Percentiles rank a stretch among this genome's conserved stretches.
Evolutionary conservation across 2,888 invertebrate genomes (phyloP).

Genomic region (Scaptomyza polygonia): DNA sequence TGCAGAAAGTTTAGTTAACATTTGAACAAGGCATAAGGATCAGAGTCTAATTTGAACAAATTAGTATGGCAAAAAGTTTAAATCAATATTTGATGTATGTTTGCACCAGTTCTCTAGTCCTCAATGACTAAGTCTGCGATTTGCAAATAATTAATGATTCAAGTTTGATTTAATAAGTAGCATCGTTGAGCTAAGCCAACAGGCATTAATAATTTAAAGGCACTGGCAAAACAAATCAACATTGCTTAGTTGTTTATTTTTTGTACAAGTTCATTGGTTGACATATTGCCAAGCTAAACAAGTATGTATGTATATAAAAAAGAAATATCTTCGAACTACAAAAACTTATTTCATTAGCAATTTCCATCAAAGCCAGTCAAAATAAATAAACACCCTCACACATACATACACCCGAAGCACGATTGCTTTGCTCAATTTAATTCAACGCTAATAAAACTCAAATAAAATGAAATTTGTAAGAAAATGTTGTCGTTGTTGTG

Average conservation of each 20-base stretch:
- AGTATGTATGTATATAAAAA: constrained; percentile 33
- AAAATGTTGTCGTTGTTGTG: constrained; percentile 28
- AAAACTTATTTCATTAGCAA: constrained; percentile 79
- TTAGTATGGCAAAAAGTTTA: too few relatives aligned
- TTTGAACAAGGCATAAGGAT: too few relatives aligned
- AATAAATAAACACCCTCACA: constrained; percentile 20
- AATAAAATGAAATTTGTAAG: constrained; percentile 65
- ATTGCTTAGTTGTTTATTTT: constrained; percentile 13
- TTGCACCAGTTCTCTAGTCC: neutral
- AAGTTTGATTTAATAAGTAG: constrained; percentile 32
- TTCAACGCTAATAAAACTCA: constrained; percentile 76
- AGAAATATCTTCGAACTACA: constrained; percentile 49
- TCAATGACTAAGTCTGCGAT: neutral
- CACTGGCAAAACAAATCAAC: constrained; percentile 49
- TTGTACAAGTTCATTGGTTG: neutral
- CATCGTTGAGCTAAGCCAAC: neutral
- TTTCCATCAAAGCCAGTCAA: constrained; percentile 63
- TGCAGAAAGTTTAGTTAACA: neutral
- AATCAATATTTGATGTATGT: neutral
- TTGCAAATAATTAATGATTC: constrained; percentile 58
- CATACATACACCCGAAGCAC: constrained; percentile 16
- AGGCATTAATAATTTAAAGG: constrained; percentile 16
- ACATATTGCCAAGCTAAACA: constrained; percentile 21
- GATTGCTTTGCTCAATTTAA: constrained; percentile 70
- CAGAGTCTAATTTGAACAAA: too few relatives aligned